A percentile compares a stretch with the other conserved stretches of the same genome.
phyloP scores from a whole-genome alignment of 2,113 vertebrate species.

The Anseranas semipalmata region DNA sequence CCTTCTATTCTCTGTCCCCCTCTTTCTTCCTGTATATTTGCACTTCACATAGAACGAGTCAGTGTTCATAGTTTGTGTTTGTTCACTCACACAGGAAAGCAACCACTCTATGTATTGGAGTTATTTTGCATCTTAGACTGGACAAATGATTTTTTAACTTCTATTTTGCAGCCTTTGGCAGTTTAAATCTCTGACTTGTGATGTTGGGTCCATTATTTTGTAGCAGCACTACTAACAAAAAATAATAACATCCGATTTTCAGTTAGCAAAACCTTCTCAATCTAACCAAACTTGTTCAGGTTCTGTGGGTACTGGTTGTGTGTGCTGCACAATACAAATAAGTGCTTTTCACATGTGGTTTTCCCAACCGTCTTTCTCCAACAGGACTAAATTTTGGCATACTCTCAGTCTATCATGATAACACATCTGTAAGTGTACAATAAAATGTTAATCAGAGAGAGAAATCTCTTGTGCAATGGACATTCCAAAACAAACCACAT shows the following conservation, averaged over 20 bases:
- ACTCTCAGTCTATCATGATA: neutral
- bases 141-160: neutral
- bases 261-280: neutral
- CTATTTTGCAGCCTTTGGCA: neutral
- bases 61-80: neutral
- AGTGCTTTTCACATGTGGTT: neutral
- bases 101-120: neutral
- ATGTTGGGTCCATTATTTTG: neutral
- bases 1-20: neutral
- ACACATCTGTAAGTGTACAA: neutral
- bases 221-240: neutral
- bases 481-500: neutral
- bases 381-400: neutral
- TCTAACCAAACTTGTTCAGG: neutral
- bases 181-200: neutral
- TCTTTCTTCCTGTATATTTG: neutral
- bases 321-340: neutral
- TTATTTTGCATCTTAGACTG: neutral
- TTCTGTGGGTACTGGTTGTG: neutral
- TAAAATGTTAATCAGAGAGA: neutral
- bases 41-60: neutral
- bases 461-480: neutral
- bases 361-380: neutral
- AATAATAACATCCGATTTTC: neutral
- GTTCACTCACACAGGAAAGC: neutral